Evolutionary conservation across 2,113 vertebrate genomes (phyloP), one percentile per base, ranked within the genome.

Genomic region (Podocnemis expansa): DNA sequence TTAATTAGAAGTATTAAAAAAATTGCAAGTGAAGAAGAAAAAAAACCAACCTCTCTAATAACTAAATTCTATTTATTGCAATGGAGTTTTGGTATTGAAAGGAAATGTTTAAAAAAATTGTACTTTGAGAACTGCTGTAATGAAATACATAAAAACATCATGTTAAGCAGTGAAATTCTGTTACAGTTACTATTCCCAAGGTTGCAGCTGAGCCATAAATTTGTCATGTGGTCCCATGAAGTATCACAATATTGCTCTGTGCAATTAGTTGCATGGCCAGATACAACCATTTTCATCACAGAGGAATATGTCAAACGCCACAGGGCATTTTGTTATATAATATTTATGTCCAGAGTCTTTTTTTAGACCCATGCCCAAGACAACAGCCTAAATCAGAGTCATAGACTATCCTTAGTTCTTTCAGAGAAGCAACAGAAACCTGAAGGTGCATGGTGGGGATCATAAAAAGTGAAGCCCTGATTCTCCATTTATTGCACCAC

Each of bases 1-100:
- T 96, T 94, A 94, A 95, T 94, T 96, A 92, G 97, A 96, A 95
- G 90, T 27, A 41, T 55, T 93, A 58, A 63, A 87, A 90, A 82
- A 63, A 10, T 34, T 27, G 81, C 14, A 7, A 38, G 25, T n/a
- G 80, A 88, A 91, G 43, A 78, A 56, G 79, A 73, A 16, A 29
- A 78, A 82, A 60, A 51, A 86, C 43, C 52, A 84, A 75, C 78
- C 52, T 87, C 82, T 89, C 96, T 55, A 85, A 89, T 90, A 43
- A 86, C 2, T 67, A 52, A 38, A 60, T 76, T 93, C 82, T 91
- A 38, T 90, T 95, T 93, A 85, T 88, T 0, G 3, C 80, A 63
- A 80, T 17, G 81, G 47, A 86, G 83, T 91, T 67, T 88, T 73
- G 76, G 84, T 58, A 38, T 63, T 78, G 41, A 73, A 80, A 93